Evolutionary conservation across 2,113 vertebrate genomes (phyloP), one percentile per base, ranked within the genome.

Genomic region (Ochotona curzoniae): DNA sequence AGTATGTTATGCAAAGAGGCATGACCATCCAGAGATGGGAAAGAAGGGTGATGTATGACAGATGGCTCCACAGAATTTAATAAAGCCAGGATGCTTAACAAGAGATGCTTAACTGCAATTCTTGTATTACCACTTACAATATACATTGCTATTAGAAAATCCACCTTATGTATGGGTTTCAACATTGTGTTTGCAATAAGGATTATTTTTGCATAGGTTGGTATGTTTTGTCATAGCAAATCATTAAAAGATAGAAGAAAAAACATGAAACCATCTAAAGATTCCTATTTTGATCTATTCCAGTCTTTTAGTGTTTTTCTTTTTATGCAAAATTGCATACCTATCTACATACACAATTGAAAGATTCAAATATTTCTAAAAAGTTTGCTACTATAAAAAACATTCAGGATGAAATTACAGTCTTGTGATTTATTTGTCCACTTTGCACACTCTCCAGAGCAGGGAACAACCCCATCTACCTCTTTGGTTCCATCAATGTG

Each of bases 221-320:
- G 38, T 44, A 44, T 44, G 38, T 44, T 44, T 44, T 44, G 6
- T 44, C 6, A 44, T 44, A 44, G 38, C 38, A 44, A 44, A 44
- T 44, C 38, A 44, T 44, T 44, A 91, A 47, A 32, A 67, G 83
- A 73, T 47, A 75, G 28, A 74, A 80, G 12, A 88, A 86, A 21
- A 30, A 88, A 86, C 91, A 67, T 2, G 67, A 95, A 94, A 69
- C 35, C 14, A 57, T 73, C 18, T 67, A 82, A 89, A 71, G 21
- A 70, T 8, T 94, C 25, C 28, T 85, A 69, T 90, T 87, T 85
- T 93, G 60, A 91, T 60, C 35, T 71, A 70, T 87, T 95, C 82
- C 18, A 73, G 9, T 87, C 13, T 83, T 76, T 17, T 38, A 73
- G 32, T 20, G 7, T 15, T 57, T 38, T 92, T 79, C 30, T 54